These are phyloP conservation scores for Melanogrammus aeglefinus DNA, from an alignment of 2,797 vertebrate genomes.

Conservation along the genomic window DNA sequence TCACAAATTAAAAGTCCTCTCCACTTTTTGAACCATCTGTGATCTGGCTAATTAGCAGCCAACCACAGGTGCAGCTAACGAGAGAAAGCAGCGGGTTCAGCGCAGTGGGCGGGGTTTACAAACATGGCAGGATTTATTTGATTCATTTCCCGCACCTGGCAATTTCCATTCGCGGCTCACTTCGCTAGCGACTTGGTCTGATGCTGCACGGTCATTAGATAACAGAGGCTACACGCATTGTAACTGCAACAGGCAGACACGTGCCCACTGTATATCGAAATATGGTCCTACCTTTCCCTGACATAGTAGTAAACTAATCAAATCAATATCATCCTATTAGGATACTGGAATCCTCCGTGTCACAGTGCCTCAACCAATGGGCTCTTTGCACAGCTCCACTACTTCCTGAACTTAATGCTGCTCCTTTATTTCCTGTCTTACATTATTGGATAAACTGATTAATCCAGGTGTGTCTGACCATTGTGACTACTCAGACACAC, in stretches of 20 bases:
- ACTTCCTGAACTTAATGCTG: too few species aligned
- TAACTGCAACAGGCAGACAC: too few species aligned
- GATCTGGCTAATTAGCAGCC: neutral
- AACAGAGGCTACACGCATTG: too few species aligned
- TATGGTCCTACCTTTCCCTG: neutral
- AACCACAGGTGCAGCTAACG: neutral
- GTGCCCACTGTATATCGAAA: neutral
- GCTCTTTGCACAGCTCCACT: too few species aligned
- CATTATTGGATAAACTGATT: too few species aligned
- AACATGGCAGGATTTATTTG: neutral
- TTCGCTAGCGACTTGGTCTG: neutral
- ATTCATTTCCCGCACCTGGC: neutral
- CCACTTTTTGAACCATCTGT: neutral
- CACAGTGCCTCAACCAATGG: neutral
- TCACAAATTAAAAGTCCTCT: neutral
- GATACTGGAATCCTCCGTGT: neutral
- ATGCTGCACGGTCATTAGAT: neutral
- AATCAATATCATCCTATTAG: too few species aligned
- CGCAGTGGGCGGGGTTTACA: neutral
- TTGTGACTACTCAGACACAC: too few species aligned
- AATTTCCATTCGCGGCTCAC: neutral
- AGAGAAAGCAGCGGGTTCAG: neutral
- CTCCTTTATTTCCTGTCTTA: too few species aligned
- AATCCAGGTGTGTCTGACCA: too few species aligned
- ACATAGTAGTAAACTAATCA: too few species aligned